Percentiles rank a stretch among this genome's conserved stretches.
These are phyloP conservation scores for Dicrostonyx torquatus DNA, from an alignment of 2,797 vertebrate genomes.

Conservation along the genomic window DNA sequence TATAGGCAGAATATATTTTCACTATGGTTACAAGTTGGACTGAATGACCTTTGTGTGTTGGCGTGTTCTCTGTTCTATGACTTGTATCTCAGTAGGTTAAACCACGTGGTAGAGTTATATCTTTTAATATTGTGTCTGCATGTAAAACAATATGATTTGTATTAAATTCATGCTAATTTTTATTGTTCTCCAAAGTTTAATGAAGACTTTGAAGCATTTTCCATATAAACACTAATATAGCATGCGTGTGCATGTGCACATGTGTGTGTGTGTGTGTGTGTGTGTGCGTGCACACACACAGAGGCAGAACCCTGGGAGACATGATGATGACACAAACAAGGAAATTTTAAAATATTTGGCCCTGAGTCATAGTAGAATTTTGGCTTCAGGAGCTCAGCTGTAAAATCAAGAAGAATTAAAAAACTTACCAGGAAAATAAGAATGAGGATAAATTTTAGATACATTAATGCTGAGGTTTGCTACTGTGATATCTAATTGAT, in stretches of 20 bases:
- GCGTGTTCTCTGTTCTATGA: background rate
- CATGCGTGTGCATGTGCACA: background rate
- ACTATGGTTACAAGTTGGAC: background rate
- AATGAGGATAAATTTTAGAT: background rate
- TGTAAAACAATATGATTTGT: background rate
- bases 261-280: no score
- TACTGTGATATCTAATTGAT: background rate
- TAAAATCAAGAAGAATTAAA: background rate
- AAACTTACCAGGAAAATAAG: background rate
- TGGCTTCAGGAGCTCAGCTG: background rate
- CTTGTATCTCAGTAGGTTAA: background rate
- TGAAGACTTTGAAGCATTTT: constrained; percentile 18
- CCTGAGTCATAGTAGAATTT: background rate
- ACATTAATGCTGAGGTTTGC: background rate
- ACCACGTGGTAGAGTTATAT: background rate
- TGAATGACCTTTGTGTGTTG: background rate
- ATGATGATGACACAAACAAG: background rate
- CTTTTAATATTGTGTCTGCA: background rate
- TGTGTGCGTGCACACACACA: background rate
- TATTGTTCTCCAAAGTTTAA: background rate
- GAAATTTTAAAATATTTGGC: background rate
- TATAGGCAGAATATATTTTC: constrained; percentile 29
- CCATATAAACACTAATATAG: background rate
- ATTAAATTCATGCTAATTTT: constrained; percentile 26
- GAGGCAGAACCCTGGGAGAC: background rate